Evolutionary conservation across 1,140 invertebrate species (phyloP).

Genomic region (Anthonomus grandis): DNA sequence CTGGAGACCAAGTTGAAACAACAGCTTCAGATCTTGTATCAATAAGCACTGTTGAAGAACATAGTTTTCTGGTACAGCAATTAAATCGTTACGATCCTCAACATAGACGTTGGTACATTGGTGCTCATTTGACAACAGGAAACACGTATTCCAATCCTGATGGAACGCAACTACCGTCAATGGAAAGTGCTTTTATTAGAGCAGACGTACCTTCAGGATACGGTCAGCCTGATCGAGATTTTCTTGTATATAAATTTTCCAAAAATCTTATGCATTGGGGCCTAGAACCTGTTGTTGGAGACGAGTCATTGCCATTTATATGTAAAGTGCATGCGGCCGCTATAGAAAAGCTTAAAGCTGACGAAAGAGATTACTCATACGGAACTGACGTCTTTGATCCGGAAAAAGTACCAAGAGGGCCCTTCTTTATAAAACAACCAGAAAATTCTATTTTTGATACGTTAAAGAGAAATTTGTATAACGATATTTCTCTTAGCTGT

Average conservation of each 20-base stretch:
- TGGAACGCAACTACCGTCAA: slow-evolving; percentile 66
- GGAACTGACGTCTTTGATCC: slow-evolving; percentile 72
- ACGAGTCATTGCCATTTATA: slow-evolving; percentile 76
- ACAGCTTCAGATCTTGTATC: slow-evolving; percentile 78
- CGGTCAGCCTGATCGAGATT: slow-evolving; percentile 53
- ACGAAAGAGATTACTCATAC: slow-evolving; percentile 80
- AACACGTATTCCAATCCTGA: slow-evolving; percentile 85
- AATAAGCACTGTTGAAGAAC: slow-evolving; percentile 79
- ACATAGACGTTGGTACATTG: slow-evolving; percentile 82
- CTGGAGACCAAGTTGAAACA: slow-evolving; percentile 55
- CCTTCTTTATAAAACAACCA: slow-evolving; percentile 85
- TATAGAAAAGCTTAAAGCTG: slow-evolving; percentile 63
- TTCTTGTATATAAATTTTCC: slow-evolving; percentile 66
- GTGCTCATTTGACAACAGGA: slow-evolving; percentile 67
- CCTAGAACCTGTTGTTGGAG: slow-evolving; percentile 72
- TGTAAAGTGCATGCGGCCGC: slow-evolving; percentile 76
- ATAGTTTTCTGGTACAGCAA: slow-evolving; percentile 77
- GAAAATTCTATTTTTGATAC: slow-evolving; percentile 78
- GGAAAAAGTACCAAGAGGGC: slow-evolving; percentile 77
- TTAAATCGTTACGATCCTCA: slow-evolving; percentile 79
- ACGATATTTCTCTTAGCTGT: slow-evolving; percentile 75
- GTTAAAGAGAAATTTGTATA: slow-evolving; percentile 63
- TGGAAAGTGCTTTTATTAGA: slow-evolving; percentile 77
- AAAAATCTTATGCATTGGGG: slow-evolving; percentile 75
- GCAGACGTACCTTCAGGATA: slow-evolving; percentile 46